phyloP scores from a whole-genome alignment of 1,140 invertebrate species.

The Dysdera silvatica region DNA sequence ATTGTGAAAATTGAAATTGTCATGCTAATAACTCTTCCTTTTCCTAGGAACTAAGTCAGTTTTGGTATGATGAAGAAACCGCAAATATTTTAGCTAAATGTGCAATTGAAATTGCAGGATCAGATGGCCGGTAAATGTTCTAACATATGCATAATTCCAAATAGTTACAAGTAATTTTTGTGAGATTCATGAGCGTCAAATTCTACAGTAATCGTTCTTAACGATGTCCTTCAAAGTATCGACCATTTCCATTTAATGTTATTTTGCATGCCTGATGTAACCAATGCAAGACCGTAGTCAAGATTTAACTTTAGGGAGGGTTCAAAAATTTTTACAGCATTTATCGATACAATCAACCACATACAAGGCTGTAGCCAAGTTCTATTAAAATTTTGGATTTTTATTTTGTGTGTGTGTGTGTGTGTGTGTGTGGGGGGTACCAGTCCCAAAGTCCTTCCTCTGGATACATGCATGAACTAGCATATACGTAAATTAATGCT shows the following conservation, averaged over 20 bases:
- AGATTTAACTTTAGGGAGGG: no score
- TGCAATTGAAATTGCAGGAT: constrained; percentile 49
- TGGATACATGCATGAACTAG: no score
- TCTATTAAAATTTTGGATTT: no score
- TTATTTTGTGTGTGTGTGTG: no score
- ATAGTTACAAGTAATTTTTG: neutral
- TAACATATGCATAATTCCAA: neutral
- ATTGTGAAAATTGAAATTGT: constrained; percentile 5
- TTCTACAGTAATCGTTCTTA: neutral
- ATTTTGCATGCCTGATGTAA: neutral
- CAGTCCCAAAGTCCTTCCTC: no score
- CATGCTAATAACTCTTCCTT: neutral
- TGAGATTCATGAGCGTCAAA: neutral
- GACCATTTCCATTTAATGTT: neutral
- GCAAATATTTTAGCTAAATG: constrained; percentile 58
- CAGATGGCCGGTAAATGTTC: constrained; percentile 47
- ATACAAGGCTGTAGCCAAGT: no score
- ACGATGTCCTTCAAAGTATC: neutral
- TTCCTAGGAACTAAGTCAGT: constrained; percentile 88
- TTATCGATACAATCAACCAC: no score
- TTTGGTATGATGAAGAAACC: constrained; percentile 85
- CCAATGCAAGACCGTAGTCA: no score
- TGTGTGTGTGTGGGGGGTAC: no score
- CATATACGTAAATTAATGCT: no score
- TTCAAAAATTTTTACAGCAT: no score